Percentiles rank a stretch among this genome's conserved stretches.
Evolutionary conservation across 2,113 vertebrate genomes (phyloP).

Genomic region (Boulengeromyrus knoepffleri): DNA sequence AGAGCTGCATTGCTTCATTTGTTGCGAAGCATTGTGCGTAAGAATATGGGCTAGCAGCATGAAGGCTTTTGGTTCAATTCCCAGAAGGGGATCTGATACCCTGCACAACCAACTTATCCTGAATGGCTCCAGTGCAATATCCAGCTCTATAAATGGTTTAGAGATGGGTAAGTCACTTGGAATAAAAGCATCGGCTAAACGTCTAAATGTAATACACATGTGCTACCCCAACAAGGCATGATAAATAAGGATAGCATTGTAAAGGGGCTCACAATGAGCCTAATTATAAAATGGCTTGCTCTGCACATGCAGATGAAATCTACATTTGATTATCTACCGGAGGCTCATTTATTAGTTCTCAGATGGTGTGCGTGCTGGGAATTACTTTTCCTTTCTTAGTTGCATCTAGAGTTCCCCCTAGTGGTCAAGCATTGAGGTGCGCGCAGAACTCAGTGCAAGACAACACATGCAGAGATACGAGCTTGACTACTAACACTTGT

Average conservation of each 20-base stretch:
- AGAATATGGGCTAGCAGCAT: neutral
- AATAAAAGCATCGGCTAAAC: neutral
- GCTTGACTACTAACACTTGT: neutral
- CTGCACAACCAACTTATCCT: neutral
- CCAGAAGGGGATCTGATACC: neutral
- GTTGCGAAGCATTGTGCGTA: neutral
- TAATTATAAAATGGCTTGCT: neutral
- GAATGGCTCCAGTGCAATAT: neutral
- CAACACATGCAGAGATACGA: neutral
- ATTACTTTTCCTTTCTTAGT: constrained; percentile 8
- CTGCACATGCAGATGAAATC: constrained; percentile 1
- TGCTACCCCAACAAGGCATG: neutral
- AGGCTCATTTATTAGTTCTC: constrained; percentile 1
- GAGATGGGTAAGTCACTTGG: neutral
- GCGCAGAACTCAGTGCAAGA: neutral
- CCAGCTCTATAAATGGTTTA: neutral
- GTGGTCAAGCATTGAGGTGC: constrained; percentile 18
- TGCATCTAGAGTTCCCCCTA: constrained; percentile 3
- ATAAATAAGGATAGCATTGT: neutral
- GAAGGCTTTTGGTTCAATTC: neutral
- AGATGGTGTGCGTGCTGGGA: neutral
- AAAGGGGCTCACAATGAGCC: neutral
- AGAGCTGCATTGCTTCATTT: neutral
- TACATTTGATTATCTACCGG: constrained; percentile 9
- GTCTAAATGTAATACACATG: neutral